Evolutionary conservation across 2,888 invertebrate genomes (phyloP), one percentile per base, ranked within the genome.

Genomic region (Caprella mutica): DNA sequence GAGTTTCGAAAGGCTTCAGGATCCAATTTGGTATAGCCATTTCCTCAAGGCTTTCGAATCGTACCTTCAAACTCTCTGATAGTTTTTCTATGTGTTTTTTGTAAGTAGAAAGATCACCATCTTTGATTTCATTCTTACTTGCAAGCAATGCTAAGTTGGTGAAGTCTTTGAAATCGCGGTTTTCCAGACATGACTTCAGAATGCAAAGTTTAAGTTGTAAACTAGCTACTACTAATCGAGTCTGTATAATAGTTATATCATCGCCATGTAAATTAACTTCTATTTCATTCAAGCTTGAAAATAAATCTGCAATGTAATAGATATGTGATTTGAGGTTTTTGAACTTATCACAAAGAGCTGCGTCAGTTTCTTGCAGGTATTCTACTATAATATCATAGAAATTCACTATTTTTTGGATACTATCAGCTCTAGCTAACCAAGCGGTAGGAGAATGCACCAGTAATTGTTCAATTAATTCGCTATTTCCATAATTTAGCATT

Each of bases 1-100:
- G 23, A 26, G 23, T 29, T 12, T 46, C 12, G 17, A 46, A 23
- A 12, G 46, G 24, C 9, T 24, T 46, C 23, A 24, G 14, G 27
- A 46, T 23, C 46, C 46, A 46, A 9, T 46, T 27, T 12, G 12
- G 23, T 19, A 46, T 6, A 23, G 23, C 9, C 26, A 24, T 24
- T 46, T 46, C 27, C 46, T 17, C 26, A 24, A 46, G 17, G 46
- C 27, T 8, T 17, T 46, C 24, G 24, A 46, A 46, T 12, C 24
- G 46, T 8, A 19, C 26, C 27, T 46, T 5, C 23, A 46, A n/a
- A 12, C 17, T 6, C 17, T 23, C 46, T 6, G n/a, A 14, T 8
- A 19, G 30, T 56, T 51, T 52, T 27, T 56, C 40, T 3, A 56
- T 29, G 43, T 39, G 33, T n/a, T 24, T 21, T 51, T 40, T 56